Evolutionary conservation across 2,113 vertebrate genomes (phyloP).

Genomic region (Butorides virescens): DNA sequence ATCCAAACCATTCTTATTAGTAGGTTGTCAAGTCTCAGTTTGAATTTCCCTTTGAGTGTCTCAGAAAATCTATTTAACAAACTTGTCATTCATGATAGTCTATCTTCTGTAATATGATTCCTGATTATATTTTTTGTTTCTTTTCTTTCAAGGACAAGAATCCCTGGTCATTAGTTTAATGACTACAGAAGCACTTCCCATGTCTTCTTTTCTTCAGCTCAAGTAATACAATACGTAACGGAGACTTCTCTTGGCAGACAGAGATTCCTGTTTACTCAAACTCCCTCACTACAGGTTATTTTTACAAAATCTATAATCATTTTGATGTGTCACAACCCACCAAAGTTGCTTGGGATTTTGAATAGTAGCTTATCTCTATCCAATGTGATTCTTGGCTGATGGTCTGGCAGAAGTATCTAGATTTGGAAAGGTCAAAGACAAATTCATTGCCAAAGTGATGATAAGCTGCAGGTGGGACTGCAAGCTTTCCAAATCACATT

Average conservation of each 20-base stretch:
- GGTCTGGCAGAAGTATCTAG: neutral
- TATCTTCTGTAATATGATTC: neutral
- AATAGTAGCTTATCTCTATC: neutral
- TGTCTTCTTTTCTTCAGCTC: neutral
- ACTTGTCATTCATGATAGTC: neutral
- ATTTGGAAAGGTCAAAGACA: conserved; percentile 6
- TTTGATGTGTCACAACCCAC: neutral
- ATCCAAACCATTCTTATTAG: neutral
- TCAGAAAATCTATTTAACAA: neutral
- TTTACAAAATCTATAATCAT: neutral
- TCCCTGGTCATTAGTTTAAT: neutral
- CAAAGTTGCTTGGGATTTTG: neutral
- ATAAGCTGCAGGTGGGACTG: neutral
- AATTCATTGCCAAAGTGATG: neutral
- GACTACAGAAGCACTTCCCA: neutral
- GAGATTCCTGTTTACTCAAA: neutral
- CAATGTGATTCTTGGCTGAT: neutral
- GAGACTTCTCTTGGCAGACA: neutral
- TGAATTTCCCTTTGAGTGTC: neutral
- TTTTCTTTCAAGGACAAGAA: neutral
- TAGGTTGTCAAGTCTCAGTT: neutral
- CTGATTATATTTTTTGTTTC: neutral
- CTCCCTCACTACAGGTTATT: neutral
- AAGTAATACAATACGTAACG: neutral
- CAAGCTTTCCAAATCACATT: neutral